Conservation (phyloP, 2,888 invertebrate genomes). For the Mesochorus sp. region DNA sequence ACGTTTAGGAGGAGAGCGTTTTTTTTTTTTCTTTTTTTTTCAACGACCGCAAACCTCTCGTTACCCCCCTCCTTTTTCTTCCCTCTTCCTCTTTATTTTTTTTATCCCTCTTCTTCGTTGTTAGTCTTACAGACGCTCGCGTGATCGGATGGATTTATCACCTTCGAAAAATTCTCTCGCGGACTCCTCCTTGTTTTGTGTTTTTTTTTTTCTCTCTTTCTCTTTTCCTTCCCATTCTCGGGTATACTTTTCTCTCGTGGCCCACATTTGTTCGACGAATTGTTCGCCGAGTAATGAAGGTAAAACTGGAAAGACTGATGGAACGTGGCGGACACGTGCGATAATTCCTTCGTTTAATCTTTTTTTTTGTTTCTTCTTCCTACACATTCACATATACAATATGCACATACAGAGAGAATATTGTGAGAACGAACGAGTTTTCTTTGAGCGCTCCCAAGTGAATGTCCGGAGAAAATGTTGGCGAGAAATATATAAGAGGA, state of each 20-base stretch:
- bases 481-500: conserved; percentile 8
- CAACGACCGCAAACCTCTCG: conserved; percentile 23
- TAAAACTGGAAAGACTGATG: not conserved
- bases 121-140: too few relatives aligned
- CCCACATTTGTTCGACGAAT: too few relatives aligned
- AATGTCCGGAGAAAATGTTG: not conserved
- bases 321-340: not conserved
- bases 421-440: too few relatives aligned
- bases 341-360: too few relatives aligned
- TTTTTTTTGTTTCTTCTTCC: too few relatives aligned
- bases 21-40: too few relatives aligned
- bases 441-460: not conserved
- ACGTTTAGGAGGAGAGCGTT: too few relatives aligned
- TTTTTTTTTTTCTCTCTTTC: too few relatives aligned
- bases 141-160: conserved; percentile 60
- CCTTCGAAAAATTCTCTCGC: conserved; percentile 44
- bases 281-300: not conserved
- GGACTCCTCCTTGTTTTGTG: too few relatives aligned
- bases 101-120: conserved; percentile 11
- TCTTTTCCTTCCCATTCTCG: not conserved
- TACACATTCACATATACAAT: too few relatives aligned
- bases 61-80: not conserved
- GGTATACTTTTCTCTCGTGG: too few relatives aligned
- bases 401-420: too few relatives aligned
- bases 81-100: not conserved